phyloP scores from a whole-genome alignment of 2,113 vertebrate species.

The Mesembrinibis cayennensis region DNA sequence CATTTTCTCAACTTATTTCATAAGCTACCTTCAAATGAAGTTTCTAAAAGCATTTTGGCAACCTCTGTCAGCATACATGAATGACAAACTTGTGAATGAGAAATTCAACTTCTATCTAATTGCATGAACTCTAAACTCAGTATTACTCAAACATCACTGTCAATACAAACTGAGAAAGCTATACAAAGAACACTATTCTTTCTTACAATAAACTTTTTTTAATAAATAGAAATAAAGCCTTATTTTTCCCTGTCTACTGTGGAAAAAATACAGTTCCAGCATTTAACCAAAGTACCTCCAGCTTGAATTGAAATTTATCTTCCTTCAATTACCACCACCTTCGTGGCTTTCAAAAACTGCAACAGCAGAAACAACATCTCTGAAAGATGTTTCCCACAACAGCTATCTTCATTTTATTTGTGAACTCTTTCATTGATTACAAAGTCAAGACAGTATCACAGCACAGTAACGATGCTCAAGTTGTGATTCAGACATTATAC shows the following conservation, averaged over 20 bases:
- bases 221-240: background rate
- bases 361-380: background rate
- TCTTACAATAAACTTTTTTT: background rate
- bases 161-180: background rate
- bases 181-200: background rate
- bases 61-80: background rate
- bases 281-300: background rate
- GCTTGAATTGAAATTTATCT: background rate
- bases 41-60: background rate
- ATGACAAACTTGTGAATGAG: background rate
- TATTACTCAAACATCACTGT: background rate
- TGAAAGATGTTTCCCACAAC: background rate
- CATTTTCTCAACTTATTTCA: background rate
- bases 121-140: background rate
- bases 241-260: background rate
- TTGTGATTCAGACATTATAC: background rate
- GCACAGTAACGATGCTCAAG: background rate
- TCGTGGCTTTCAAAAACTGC: background rate
- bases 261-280: background rate
- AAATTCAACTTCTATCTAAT: background rate
- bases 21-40: background rate
- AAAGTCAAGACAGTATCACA: background rate
- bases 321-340: background rate
- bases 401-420: background rate
- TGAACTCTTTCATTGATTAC: background rate